A percentile compares a stretch with the other conserved stretches of the same genome.
These are phyloP conservation scores for Axis porcinus DNA, from an alignment of 2,113 vertebrate species.

Conservation along the genomic window DNA sequence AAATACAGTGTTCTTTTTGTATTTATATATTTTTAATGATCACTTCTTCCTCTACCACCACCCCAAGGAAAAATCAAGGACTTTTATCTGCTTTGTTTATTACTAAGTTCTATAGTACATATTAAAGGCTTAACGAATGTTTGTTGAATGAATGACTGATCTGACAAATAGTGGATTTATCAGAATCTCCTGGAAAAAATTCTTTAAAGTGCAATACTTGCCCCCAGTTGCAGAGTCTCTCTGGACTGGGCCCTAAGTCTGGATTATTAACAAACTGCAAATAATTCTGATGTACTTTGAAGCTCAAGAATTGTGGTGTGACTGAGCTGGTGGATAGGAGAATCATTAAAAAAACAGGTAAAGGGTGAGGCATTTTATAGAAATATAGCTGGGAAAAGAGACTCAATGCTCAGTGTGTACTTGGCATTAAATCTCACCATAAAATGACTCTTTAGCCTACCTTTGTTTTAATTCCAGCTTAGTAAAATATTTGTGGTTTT, in stretches of 20 bases:
- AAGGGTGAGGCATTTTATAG: neutral
- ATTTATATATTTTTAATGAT: neutral
- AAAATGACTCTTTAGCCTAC: neutral
- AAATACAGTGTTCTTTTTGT: neutral
- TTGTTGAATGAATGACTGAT: conserved; percentile 6
- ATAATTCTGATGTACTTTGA: neutral
- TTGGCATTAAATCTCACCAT: neutral
- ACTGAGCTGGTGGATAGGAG: neutral
- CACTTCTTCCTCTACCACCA: neutral
- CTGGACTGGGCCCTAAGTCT: neutral
- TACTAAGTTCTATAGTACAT: neutral
- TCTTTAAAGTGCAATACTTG: neutral
- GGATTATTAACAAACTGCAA: neutral
- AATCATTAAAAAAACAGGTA: neutral
- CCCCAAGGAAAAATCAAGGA: neutral
- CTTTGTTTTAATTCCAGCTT: neutral
- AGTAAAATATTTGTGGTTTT: neutral
- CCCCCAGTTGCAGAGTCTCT: neutral
- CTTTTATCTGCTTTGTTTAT: neutral
- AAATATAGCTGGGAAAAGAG: neutral
- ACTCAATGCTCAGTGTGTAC: too few relatives aligned
- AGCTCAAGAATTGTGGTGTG: neutral
- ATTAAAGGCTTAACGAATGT: neutral
- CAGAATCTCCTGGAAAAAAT: neutral
- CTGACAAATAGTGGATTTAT: neutral